These are phyloP conservation scores for Pteropus alecto DNA, from an alignment of 2,113 vertebrate genomes.

Conservation along the genomic window DNA sequence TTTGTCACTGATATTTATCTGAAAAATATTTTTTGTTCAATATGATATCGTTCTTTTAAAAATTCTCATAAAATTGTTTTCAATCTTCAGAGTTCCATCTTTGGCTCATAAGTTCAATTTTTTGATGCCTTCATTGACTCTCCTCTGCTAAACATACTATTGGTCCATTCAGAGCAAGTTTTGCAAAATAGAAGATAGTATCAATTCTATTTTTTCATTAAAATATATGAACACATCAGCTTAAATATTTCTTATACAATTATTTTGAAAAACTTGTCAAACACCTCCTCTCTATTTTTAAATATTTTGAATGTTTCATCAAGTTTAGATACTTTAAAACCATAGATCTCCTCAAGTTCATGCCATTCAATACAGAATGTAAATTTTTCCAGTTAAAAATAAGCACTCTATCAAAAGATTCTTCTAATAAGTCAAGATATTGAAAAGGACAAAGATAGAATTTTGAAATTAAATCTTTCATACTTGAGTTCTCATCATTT, in stretches of 20 bases:
- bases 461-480: slow-evolving; percentile 5
- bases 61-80: background rate
- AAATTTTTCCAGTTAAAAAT: background rate
- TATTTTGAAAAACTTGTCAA: background rate
- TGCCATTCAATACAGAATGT: background rate
- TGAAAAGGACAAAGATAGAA: background rate
- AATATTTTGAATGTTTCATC: background rate
- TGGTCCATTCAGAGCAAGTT: background rate
- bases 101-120: background rate
- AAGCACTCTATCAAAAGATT: background rate
- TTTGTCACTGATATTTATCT: background rate
- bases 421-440: background rate
- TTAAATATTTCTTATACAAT: background rate
- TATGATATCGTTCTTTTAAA: background rate
- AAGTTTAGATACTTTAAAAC: background rate
- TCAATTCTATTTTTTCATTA: background rate
- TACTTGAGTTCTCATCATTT: background rate
- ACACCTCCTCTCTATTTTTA: background rate
- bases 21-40: background rate
- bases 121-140: background rate
- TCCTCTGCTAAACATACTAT: background rate
- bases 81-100: background rate
- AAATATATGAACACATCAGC: background rate
- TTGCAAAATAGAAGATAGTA: background rate
- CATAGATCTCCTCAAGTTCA: background rate